phyloP scores from a whole-genome alignment of 2,113 vertebrate species.

The Oenanthe oenanthe region DNA sequence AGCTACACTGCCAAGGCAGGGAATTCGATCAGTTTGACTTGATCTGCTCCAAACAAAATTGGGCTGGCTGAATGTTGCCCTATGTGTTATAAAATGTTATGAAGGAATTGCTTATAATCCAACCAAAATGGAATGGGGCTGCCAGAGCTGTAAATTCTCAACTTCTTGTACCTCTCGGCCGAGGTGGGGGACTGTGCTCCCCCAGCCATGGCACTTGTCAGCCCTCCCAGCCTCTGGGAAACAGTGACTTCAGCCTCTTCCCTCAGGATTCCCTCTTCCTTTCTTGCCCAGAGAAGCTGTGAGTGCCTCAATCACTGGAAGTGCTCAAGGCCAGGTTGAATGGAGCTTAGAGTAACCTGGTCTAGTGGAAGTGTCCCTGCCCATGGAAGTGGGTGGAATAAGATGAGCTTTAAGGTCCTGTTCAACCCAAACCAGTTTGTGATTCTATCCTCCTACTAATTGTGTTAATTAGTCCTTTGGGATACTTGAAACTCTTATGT shows the following conservation, averaged over 20 bases:
- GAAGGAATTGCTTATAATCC: neutral
- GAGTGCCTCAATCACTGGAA: neutral
- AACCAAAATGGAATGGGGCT: accelerated
- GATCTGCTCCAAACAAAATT: neutral
- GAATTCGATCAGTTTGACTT: neutral
- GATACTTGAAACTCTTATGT: neutral
- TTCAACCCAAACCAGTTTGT: neutral
- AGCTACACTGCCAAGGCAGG: neutral
- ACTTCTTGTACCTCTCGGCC: neutral
- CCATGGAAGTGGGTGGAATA: neutral
- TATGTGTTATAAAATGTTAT: neutral
- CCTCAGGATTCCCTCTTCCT: neutral
- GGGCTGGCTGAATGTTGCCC: neutral
- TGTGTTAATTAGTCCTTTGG: neutral
- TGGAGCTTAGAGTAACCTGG: neutral
- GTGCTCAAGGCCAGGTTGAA: neutral
- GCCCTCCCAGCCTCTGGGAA: neutral
- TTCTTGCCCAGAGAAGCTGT: neutral
- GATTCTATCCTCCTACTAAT: neutral
- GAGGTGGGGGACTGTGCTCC: neutral
- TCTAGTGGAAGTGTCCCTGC: neutral
- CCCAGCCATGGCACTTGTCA: neutral
- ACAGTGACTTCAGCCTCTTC: neutral
- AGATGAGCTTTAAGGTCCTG: neutral
- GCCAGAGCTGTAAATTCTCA: neutral